Conservation (phyloP, 1,140 invertebrate genomes). For the Patella vulgata region DNA sequence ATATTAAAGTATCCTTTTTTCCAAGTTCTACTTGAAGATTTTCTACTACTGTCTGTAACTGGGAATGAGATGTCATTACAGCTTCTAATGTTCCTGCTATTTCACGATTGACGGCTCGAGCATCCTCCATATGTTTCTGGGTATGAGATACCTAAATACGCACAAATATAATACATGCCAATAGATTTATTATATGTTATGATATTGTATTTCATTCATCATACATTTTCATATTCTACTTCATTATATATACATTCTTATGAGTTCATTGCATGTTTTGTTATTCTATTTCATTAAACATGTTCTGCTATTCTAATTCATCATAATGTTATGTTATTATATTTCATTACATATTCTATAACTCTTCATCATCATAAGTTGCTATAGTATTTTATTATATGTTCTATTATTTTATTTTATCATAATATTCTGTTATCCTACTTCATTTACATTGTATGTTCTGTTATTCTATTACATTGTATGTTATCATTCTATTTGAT, state of each 20-base stretch:
- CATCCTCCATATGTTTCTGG: slow-evolving; percentile 55
- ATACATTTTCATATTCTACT: background rate
- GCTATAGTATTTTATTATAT: too few species aligned
- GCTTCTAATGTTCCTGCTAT: slow-evolving; percentile 58
- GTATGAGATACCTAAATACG: slow-evolving; percentile 34
- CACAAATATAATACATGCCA: background rate
- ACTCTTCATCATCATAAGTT: too few species aligned
- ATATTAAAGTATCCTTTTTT: slow-evolving; percentile 55
- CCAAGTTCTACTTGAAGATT: slow-evolving; percentile 59
- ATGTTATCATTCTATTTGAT: too few species aligned
- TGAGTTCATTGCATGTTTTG: too few species aligned
- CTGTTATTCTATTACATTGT: too few species aligned
- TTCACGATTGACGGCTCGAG: slow-evolving; percentile 57
- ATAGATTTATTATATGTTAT: background rate
- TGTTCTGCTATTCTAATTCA: too few species aligned
- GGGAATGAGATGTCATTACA: slow-evolving; percentile 61
- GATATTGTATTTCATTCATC: background rate
- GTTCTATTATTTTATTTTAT: too few species aligned
- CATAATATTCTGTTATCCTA: too few species aligned
- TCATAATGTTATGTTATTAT: too few species aligned
- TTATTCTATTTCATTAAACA: background rate
- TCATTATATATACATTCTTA: too few species aligned
- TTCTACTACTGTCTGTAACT: slow-evolving; percentile 59
- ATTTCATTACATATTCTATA: too few species aligned
- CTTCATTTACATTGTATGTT: too few species aligned